Conservation (phyloP, 2,113 vertebrate species). For the Catagonus wagneri region DNA sequence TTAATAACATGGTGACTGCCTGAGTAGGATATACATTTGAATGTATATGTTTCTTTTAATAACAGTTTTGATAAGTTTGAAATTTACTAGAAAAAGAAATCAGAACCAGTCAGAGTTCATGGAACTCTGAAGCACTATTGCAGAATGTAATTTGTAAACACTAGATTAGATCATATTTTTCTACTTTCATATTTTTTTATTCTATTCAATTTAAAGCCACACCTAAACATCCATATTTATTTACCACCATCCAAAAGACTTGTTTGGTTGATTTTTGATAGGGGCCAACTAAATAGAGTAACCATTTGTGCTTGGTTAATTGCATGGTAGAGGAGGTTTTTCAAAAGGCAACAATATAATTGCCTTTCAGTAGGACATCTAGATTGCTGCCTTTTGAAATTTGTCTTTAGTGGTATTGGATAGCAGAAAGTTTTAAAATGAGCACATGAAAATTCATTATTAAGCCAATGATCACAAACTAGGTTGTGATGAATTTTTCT, state of each 20-base stretch:
- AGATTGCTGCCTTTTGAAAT: background rate
- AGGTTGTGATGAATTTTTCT: background rate
- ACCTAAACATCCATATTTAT: background rate
- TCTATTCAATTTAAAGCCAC: background rate
- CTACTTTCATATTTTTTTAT: background rate
- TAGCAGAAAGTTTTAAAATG: background rate
- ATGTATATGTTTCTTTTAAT: background rate
- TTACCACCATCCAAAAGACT: background rate
- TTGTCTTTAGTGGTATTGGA: background rate
- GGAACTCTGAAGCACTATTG: background rate
- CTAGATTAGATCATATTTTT: background rate
- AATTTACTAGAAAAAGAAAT: background rate
- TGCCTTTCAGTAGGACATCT: background rate
- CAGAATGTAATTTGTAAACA: background rate
- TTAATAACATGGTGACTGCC: background rate
- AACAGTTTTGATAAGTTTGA: background rate
- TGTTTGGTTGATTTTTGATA: background rate
- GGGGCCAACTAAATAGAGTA: background rate
- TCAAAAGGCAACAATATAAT: background rate
- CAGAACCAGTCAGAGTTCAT: background rate
- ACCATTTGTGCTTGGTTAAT: background rate
- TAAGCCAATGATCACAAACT: background rate
- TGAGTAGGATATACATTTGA: background rate
- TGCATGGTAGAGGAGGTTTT: background rate
- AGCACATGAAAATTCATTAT: background rate